phyloP scores from a whole-genome alignment of 2,113 vertebrate species.

The Datnioides undecimradiatus region DNA sequence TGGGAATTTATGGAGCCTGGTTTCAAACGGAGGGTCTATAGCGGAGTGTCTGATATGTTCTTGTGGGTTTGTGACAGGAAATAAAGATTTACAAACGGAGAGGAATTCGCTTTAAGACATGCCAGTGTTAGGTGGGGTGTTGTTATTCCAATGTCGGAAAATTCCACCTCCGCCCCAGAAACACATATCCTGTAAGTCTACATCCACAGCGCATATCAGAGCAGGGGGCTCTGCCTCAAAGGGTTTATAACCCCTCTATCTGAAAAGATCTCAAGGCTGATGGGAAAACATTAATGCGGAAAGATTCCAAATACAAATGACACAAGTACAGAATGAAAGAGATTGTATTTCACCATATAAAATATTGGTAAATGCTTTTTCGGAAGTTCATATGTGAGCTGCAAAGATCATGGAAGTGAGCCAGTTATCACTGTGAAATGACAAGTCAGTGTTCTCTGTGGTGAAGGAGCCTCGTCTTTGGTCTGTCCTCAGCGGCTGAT shows the following conservation, averaged over 20 bases:
- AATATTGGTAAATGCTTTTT: background rate
- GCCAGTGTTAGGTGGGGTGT: constrained; percentile 64
- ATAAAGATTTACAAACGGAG: constrained; percentile 65
- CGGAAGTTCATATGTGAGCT: background rate
- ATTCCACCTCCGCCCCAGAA: constrained; percentile 60
- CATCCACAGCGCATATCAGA: constrained; percentile 34
- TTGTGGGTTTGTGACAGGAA: constrained; percentile 72
- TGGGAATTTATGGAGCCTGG: constrained; percentile 62
- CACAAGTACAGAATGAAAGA: background rate
- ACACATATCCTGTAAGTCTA: constrained; percentile 58
- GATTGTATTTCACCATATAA: background rate
- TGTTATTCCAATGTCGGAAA: constrained; percentile 75
- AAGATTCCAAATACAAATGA: background rate
- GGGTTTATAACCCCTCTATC: background rate
- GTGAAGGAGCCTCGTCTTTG: background rate
- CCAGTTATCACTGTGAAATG: background rate
- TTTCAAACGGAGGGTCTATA: constrained; percentile 51
- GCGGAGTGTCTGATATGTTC: constrained; percentile 65
- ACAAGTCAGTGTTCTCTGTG: background rate
- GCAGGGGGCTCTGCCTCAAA: constrained; percentile 15
- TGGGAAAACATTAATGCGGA: constrained; percentile 4
- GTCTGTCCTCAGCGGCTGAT: constrained; percentile 1
- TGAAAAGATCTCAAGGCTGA: constrained; percentile 11
- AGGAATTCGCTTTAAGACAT: constrained; percentile 66
- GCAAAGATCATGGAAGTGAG: background rate